Evolutionary conservation across 2,797 vertebrate genomes (phyloP), one percentile per base, ranked within the genome.

Genomic region (Oophaga sylvatica): DNA sequence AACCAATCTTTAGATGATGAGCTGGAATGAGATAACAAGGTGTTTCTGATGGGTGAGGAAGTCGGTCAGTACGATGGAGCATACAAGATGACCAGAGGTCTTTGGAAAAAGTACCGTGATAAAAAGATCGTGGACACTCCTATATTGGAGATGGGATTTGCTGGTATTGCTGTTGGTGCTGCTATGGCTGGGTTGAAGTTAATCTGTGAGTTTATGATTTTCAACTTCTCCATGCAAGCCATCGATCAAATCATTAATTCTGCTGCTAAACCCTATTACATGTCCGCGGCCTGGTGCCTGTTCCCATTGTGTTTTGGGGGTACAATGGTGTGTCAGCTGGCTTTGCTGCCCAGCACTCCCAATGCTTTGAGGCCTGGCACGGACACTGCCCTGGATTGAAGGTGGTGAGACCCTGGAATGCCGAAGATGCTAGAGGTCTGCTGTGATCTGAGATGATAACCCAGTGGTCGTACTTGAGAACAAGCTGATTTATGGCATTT

Each of bases 211-310:
- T 99, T 99, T 92, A 99, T 99, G 98, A 99, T 97, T 0, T 99
- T 98, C 90, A 99, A 99, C 93, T 99, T 99, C 95, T 97, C 98
- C 90, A 99, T 99, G 98, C 98, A 99, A 98, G 97, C 98, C n/a
- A 99, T 99, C 2, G 98, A 99, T 79, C 98, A 99, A 93, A 96
- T 99, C 80, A 98, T 99, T 92, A 99, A 99, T 92, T 99, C 98
- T 0, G 98, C 98, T 0, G 97, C 97, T 29, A 99, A 99, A 95
- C 99, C 96, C 29, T 96, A 94, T 93, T 99, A 99, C 94, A 99
- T 99, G 98, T 99, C 98, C 0, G 95, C 95, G 0, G 98, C 0
- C 83, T 91, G 13, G 97, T 98, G 88, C 0, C 94, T 0, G 98
- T 99, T 9, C 97, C 98, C 80, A 93, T 99, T 0, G 98, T 99